A percentile compares a stretch with the other conserved stretches of the same genome.
These are phyloP conservation scores for Saxidomus purpurata DNA, from an alignment of 1,140 invertebrate genomes.

Conservation along the genomic window DNA sequence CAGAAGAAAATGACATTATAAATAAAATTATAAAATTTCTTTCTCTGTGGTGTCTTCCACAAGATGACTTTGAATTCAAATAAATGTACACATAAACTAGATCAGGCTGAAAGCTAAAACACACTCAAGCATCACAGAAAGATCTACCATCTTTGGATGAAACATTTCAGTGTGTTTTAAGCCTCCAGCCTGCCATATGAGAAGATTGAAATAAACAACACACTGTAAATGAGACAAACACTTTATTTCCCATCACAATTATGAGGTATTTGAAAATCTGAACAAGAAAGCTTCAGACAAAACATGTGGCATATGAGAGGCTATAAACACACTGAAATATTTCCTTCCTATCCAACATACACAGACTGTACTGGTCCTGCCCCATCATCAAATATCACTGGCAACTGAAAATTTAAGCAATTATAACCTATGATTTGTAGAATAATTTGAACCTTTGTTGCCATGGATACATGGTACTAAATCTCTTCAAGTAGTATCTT, in stretches of 20 bases:
- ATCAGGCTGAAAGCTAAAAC: constrained; percentile 61
- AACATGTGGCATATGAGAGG: not conserved
- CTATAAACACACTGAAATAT: constrained; percentile 53
- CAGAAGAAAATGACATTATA: no score
- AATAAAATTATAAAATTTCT: no score
- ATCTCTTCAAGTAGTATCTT: no score
- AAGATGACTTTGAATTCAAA: no score
- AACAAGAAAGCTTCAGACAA: not conserved
- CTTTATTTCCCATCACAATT: constrained; percentile 40
- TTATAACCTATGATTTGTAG: no score
- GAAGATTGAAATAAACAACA: constrained; percentile 8
- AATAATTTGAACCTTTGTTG: no score
- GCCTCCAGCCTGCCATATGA: constrained; percentile 43
- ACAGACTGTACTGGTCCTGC: not conserved
- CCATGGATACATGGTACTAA: no score
- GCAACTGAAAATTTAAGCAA: constrained; percentile 12
- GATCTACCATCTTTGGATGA: not conserved
- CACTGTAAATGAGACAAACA: not conserved
- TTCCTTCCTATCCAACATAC: not conserved
- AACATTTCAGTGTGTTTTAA: constrained; percentile 62
- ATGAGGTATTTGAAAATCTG: constrained; percentile 36
- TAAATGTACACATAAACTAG: no score
- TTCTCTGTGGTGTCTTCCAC: no score
- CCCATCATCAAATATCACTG: constrained; percentile 40
- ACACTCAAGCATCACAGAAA: constrained; percentile 54